Evolutionary conservation across 2,797 vertebrate genomes (phyloP), one percentile per base, ranked within the genome.

Genomic region (Silurus aristotelis): DNA sequence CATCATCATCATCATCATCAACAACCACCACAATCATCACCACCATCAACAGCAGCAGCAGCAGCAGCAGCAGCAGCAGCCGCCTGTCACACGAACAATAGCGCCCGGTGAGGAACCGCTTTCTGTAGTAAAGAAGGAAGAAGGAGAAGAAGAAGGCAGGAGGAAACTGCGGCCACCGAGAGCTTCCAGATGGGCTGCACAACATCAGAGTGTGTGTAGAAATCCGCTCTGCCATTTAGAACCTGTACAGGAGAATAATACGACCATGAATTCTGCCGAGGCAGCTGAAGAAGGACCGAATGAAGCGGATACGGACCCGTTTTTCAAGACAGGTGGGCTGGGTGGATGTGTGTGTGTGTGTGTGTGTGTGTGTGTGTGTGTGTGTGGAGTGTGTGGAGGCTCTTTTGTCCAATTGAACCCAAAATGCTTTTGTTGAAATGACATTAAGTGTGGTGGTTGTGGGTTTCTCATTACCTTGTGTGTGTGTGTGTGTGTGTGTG

Each of bases 241-340:
- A 55, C 46, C 17, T 60, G 20, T 25, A 15, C 68, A 82, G 31
- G n/a, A 84, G 2, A 22, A 68, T 9, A 66, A 27, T 1, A 43
- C 43, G 25, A 78, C 6, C 55, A 95, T 95, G 96, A 96, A 96
- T 94, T 93, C 95, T 87, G 91, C 93, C 67, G 96, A 96, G 93
- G 95, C 94, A 89, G 91, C 95, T 78, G 95, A 95, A 85, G 96
- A 96, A 89, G 95, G 95, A 90, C 95, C 94, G n/a, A 94, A 93
- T 22, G 96, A 97, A 88, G 94, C 95, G 60, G 96, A 96, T 88
- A 95, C 96, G 92, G 96, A 96, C 84, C 95, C 95, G 90, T 97
- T 96, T 94, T 97, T 96, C 92, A 95, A 96, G 90, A 96, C 96
- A 96, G 96, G 96, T 96, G 95, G 80, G 31, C 27, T 84, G 58